Base-by-base conservation (phyloP, 2,113 vertebrate genomes). In the Pachypanchax playfairii region DNA sequence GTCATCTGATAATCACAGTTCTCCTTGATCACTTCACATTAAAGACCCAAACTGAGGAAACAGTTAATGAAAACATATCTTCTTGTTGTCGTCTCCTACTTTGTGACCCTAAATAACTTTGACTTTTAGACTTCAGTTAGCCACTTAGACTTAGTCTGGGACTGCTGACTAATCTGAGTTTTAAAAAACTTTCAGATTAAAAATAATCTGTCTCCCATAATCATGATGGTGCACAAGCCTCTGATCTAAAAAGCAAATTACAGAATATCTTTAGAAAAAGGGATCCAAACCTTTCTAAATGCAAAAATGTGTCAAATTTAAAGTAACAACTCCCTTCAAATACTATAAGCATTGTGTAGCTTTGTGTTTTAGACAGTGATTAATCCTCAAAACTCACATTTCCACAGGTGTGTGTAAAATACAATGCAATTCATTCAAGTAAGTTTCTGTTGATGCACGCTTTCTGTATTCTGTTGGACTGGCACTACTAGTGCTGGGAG, bases 401-500 rank as follows among this genome's bases (percentile, higher is more conserved):
- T 56, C 21, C 7, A 29, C 10, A 57, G 36, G 39, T 35, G 36
- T 4, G 14, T 22, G 43, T 4, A 47, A 63, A 47, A 73, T 25
- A 17, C 5, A 58, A 63, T 14, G 41, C 28, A 14, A 46, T 2
- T 28, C 17, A 62, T 57, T 33, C 25, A 67, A 31, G 43, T 24
- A 35, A n/a, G 51, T 58, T 6, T 50, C 12, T 35, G 31, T 15
- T 25, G 39, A 53, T 61, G 17, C 50, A 50, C 25, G 46, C 50
- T 54, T 71, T 11, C 15, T 48, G 58, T 65, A 24, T 73, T 74
- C 42, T 71, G 67, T 38, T 29, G 38, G 48, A 65, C 57, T 83
- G 67, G 77, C 68, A 80, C 61, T 69, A 71, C 46, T 56, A 60
- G 24, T 73, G 77, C 70, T 69, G 65, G 49, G 69, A 80, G 74